Evolutionary conservation across 2,888 invertebrate genomes (phyloP), one percentile per base, ranked within the genome.

Genomic region (Glyphotaelius pellucidus): DNA sequence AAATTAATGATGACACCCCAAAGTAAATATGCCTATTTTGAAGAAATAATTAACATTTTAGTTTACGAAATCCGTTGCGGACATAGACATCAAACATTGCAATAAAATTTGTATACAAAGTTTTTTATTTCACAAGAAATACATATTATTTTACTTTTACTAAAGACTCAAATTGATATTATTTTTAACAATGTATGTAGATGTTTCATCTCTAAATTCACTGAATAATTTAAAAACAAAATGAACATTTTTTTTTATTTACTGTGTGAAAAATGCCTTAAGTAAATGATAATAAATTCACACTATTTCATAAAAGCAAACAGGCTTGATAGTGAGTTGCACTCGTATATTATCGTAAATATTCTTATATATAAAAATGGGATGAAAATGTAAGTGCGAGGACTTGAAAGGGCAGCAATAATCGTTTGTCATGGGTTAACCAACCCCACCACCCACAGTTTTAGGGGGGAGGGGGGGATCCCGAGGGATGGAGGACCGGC

Each of bases 351-450:
- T 35, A 87, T 47, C 87, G 31, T 87, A 87, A 31, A 87, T n/a
- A 25, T 67, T 25, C 11, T 19, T 31, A 80, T 80, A 80, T 79
- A 80, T 9, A 88, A 91, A 88, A 91, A 80, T 89, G 80, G 88
- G 88, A 32, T 81, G 92, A 92, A 90, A 92, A 90, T 92, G 80
- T 90, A 90, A 90, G 90, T 80, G 42, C 42, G 30, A 88, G 32
- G 87, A 87, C 88, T 38, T 19, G 80, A 47, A 84, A 85, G 89
- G 90, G 87, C 87, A 89, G 92, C 79, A 92, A 92, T 92, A 90
- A 92, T 92, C 92, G 90, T 92, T 92, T 92, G 90, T 92, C 92
- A 92, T 87, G 79, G 80, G 19, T 9, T 67, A 67, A 91, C 38
- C 80, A 80, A 80, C 31, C 35, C 25, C 80, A 79, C 35, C 80